These are phyloP conservation scores for Varanus komodoensis DNA, from an alignment of 2,113 vertebrate species.

Conservation along the genomic window DNA sequence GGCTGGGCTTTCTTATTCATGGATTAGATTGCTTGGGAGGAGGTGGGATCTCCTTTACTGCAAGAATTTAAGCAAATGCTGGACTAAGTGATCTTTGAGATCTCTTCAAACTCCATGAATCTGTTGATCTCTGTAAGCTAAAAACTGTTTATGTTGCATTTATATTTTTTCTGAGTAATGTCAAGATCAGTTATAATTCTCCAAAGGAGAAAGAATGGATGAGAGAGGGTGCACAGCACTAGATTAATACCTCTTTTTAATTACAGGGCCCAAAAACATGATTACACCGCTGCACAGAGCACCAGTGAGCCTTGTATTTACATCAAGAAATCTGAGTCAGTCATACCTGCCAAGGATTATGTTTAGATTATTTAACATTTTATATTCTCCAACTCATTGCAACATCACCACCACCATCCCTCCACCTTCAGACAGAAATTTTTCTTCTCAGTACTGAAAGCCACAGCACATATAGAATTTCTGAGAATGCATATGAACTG, in stretches of 20 bases:
- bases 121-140: neutral
- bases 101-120: too few species aligned
- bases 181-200: neutral
- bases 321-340: conserved; percentile 32
- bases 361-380: conserved; percentile 33
- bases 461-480: neutral
- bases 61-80: too few species aligned
- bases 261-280: conserved; percentile 60
- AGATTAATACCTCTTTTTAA: conserved; percentile 22
- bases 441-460: conserved; percentile 44
- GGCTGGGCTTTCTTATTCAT: neutral
- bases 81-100: too few species aligned
- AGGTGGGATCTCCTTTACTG: too few species aligned
- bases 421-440: neutral
- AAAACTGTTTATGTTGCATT: neutral
- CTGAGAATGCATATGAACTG: conserved; percentile 35
- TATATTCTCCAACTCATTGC: conserved; percentile 28
- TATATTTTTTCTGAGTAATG: neutral
- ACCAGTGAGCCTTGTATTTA: conserved; percentile 41
- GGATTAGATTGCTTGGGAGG: too few species aligned
- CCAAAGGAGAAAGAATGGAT: neutral
- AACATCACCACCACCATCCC: conserved; percentile 25
- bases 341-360: conserved; percentile 65
- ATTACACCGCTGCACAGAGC: conserved; percentile 51
- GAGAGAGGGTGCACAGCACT: neutral